These are phyloP conservation scores for Bombus soroeensis DNA, from an alignment of 1,140 invertebrate species.

Conservation along the genomic window DNA sequence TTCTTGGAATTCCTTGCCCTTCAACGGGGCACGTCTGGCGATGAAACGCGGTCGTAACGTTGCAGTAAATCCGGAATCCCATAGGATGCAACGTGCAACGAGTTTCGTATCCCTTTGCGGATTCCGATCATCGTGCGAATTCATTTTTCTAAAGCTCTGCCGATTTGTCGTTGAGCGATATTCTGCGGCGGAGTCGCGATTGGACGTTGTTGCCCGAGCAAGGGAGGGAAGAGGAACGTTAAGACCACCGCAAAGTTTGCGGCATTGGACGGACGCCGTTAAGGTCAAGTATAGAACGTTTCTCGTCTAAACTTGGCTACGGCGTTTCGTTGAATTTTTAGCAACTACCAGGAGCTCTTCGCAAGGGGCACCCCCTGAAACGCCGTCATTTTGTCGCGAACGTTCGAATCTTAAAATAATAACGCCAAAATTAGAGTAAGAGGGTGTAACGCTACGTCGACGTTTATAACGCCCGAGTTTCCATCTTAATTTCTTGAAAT, in stretches of 20 bases:
- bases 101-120: neutral
- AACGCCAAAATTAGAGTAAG: neutral
- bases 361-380: neutral
- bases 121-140: neutral
- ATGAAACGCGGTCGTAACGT: neutral
- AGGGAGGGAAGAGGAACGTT: neutral
- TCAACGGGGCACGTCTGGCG: neutral
- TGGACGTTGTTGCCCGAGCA: neutral
- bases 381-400: neutral
- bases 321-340: conserved; percentile 37
- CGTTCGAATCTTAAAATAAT: neutral
- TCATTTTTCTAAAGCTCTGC: neutral
- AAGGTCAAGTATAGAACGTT: conserved; percentile 64
- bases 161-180: neutral
- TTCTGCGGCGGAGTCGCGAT: neutral
- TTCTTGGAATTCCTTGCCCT: no score
- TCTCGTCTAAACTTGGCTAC: conserved; percentile 56
- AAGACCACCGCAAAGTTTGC: conserved; percentile 48
- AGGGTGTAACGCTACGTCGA: neutral
- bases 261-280: conserved; percentile 56
- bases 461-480: no score
- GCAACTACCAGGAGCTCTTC: neutral
- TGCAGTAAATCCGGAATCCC: neutral
- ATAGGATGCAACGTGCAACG: no score
- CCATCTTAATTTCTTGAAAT: no score